A percentile compares a stretch with the other conserved stretches of the same genome.
phyloP scores from a whole-genome alignment of 2,113 vertebrate species.

The Prunella fulvescens region DNA sequence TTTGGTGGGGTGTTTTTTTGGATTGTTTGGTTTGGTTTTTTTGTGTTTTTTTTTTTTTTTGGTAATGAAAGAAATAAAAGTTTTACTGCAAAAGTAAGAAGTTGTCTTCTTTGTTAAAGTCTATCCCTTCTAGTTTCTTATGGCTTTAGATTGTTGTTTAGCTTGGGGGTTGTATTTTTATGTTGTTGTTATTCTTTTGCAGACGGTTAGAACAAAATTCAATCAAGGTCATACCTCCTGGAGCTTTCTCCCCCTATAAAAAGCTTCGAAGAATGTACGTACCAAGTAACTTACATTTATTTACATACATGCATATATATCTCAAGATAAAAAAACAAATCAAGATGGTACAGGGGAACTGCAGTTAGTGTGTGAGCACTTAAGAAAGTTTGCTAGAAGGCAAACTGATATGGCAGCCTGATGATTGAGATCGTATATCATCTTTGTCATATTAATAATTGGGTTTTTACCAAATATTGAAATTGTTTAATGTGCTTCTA shows the following conservation, averaged over 20 bases:
- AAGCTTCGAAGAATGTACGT: constrained; percentile 97
- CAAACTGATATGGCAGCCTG: background rate
- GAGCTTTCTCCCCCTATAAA: constrained; percentile 96
- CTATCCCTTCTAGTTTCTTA: background rate
- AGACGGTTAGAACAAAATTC: constrained; percentile 98
- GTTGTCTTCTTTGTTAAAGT: background rate
- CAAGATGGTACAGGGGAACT: background rate
- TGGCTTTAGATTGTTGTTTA: background rate
- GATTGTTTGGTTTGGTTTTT: background rate
- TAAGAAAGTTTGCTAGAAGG: background rate
- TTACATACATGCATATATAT: background rate
- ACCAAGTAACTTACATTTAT: background rate
- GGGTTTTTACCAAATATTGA: background rate
- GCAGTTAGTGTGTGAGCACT: background rate
- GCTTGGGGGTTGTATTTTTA: background rate
- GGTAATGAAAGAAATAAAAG: background rate
- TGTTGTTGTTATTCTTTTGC: constrained; percentile 40
- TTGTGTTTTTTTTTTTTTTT: background rate
- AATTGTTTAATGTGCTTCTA: background rate
- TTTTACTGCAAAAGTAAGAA: background rate
- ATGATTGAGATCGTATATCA: background rate
- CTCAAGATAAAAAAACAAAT: background rate
- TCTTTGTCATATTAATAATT: background rate
- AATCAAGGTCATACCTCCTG: constrained; percentile 95
- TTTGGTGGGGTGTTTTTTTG: accelerated